Evolutionary conservation across 2,797 vertebrate genomes (phyloP).

Genomic region (Agapornis canus): DNA sequence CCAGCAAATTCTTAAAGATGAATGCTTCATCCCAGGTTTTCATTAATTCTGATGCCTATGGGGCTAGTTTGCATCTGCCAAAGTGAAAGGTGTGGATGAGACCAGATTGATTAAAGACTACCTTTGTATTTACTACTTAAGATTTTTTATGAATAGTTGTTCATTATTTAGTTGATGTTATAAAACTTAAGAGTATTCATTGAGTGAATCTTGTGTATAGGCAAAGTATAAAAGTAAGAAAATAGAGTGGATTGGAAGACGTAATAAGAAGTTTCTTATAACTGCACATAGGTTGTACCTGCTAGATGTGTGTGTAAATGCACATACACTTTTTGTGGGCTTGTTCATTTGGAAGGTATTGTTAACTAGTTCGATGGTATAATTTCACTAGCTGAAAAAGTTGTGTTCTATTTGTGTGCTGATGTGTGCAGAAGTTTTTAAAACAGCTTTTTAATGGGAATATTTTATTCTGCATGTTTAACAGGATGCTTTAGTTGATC

Average conservation of each 20-base stretch:
- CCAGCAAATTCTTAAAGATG: neutral
- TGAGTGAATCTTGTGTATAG: neutral
- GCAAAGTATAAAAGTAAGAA: neutral
- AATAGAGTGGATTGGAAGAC: neutral
- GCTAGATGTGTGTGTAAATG: neutral
- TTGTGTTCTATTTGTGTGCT: neutral
- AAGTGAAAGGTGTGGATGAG: neutral
- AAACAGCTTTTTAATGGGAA: neutral
- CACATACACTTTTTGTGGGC: neutral
- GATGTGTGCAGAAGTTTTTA: neutral
- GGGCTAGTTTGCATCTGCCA: neutral
- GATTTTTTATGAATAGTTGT: neutral
- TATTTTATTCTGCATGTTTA: neutral
- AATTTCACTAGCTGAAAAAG: neutral
- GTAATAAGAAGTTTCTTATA: neutral
- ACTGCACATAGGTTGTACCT: neutral
- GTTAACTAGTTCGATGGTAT: neutral
- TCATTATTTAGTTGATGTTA: neutral
- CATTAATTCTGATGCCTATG: neutral
- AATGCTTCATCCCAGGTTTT: neutral
- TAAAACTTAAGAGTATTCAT: neutral
- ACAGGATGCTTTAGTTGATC: neutral
- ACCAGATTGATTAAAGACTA: neutral
- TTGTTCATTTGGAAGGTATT: neutral
- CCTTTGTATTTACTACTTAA: neutral